These are phyloP conservation scores for Tortricodes alternella DNA, from an alignment of 2,888 invertebrate species.

Conservation along the genomic window DNA sequence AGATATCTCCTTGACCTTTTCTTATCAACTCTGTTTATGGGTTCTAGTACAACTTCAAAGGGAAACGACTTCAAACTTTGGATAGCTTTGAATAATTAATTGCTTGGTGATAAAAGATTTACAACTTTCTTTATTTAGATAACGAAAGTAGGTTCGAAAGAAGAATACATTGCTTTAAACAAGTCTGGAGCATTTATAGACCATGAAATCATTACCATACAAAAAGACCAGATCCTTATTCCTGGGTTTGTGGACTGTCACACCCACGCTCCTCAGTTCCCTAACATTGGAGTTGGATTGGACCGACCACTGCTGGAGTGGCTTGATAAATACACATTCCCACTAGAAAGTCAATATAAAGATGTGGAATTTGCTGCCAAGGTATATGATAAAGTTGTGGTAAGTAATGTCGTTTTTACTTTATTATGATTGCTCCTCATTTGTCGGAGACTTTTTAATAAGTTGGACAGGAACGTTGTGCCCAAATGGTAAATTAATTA, in stretches of 20 bases:
- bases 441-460: conserved; percentile 4
- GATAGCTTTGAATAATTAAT: no score
- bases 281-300: conserved; percentile 92
- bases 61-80: neutral
- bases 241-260: conserved; percentile 96
- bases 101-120: no score
- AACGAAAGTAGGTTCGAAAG: conserved; percentile 47
- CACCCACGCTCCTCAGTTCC: conserved; percentile 94
- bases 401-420: conserved; percentile 68
- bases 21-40: no score
- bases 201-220: conserved; percentile 47
- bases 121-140: conserved; percentile 50
- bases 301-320: conserved; percentile 92
- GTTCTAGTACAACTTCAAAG: no score
- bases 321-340: conserved; percentile 93
- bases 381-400: conserved; percentile 91
- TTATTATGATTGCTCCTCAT: neutral
- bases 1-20: no score
- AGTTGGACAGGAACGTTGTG: no score
- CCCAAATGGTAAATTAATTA: no score
- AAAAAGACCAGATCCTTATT: conserved; percentile 86
- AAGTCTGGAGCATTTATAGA: conserved; percentile 42
- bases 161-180: conserved; percentile 46
- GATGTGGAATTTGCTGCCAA: conserved; percentile 86
- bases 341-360: conserved; percentile 88